phyloP scores from a whole-genome alignment of 2,888 invertebrate species.

The Ischnus inquisitorius region DNA sequence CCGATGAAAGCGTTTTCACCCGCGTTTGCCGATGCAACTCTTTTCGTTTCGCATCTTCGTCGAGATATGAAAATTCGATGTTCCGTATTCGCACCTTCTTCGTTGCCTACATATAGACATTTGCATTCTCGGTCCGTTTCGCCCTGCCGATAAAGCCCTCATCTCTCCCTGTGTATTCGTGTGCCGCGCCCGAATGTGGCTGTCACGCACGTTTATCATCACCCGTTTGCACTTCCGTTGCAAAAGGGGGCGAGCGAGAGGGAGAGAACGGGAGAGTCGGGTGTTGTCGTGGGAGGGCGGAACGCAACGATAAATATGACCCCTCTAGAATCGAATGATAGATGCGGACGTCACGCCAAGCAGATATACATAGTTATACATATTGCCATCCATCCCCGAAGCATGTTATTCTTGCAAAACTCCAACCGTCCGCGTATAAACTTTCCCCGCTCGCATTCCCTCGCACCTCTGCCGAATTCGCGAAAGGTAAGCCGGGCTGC shows the following conservation, averaged over 20 bases:
- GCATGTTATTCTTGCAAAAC: slow-evolving; percentile 60
- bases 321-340: slow-evolving; percentile 63
- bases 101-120: slow-evolving; percentile 46
- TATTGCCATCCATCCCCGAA: slow-evolving; percentile 21
- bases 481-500: slow-evolving; percentile 30
- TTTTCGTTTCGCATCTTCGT: background rate
- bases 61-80: background rate
- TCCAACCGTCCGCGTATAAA: slow-evolving; percentile 35
- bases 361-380: slow-evolving; percentile 56
- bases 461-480: slow-evolving; percentile 22
- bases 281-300: slow-evolving; percentile 36
- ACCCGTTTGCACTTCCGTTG: slow-evolving; percentile 60
- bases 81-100: slow-evolving; percentile 4
- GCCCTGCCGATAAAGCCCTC: slow-evolving; percentile 38
- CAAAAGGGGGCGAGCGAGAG: slow-evolving; percentile 12
- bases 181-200: slow-evolving; percentile 18
- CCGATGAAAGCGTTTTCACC: too few relatives aligned
- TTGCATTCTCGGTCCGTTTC: slow-evolving; percentile 55
- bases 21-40: too few relatives aligned
- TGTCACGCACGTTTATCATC: slow-evolving; percentile 65
- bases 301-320: slow-evolving; percentile 63
- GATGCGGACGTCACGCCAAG: slow-evolving; percentile 61
- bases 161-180: background rate
- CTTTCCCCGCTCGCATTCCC: slow-evolving; percentile 8
- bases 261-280: slow-evolving; percentile 26